A percentile compares a stretch with the other conserved stretches of the same genome.
phyloP scores from a whole-genome alignment of 1,140 invertebrate species.

The Cydia strobilella region DNA sequence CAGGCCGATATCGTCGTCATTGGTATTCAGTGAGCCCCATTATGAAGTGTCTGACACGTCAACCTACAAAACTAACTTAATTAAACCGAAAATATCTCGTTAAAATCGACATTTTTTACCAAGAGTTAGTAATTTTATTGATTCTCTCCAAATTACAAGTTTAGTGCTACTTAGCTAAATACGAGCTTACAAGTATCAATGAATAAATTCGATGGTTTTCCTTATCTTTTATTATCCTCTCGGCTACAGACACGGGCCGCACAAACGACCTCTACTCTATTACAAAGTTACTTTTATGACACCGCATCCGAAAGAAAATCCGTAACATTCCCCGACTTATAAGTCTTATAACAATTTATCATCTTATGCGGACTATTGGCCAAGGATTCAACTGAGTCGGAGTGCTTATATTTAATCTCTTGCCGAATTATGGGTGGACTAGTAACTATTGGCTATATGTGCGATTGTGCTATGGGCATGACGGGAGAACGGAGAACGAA shows the following conservation, averaged over 20 bases:
- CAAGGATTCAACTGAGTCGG: not conserved
- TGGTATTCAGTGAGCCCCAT: too few species aligned
- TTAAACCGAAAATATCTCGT: too few species aligned
- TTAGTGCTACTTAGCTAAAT: not conserved
- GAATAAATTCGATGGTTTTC: constrained; percentile 2
- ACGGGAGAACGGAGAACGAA: too few species aligned
- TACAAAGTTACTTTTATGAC: constrained; percentile 26
- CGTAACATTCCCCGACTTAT: not conserved
- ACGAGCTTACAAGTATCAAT: not conserved
- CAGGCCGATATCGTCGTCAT: too few species aligned
- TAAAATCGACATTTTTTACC: too few species aligned
- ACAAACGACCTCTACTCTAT: not conserved
- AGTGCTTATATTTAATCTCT: too few species aligned
- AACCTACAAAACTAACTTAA: too few species aligned
- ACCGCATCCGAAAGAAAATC: not conserved
- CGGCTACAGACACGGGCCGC: not conserved
- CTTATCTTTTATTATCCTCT: not conserved
- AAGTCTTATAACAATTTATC: constrained; percentile 24
- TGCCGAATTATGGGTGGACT: too few species aligned
- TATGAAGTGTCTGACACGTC: too few species aligned
- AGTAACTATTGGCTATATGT: too few species aligned
- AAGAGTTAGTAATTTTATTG: not conserved
- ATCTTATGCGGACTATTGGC: not conserved
- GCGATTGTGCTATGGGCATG: too few species aligned
- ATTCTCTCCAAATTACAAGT: not conserved